Conservation (phyloP, 2,888 invertebrate genomes). For the Oligia fasciuncula region DNA sequence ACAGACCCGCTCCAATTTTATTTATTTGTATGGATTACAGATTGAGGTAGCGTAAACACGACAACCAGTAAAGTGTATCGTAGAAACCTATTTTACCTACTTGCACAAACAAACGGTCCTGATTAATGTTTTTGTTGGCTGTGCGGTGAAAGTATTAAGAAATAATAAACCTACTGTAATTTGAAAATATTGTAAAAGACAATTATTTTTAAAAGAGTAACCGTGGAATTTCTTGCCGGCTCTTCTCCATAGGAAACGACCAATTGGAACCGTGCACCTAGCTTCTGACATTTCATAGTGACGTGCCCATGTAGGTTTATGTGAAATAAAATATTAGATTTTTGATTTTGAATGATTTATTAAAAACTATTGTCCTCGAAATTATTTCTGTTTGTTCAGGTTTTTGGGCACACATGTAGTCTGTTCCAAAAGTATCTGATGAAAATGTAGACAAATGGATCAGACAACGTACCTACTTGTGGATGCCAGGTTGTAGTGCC, state of each 20-base stretch:
- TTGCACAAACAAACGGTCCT: conserved; percentile 65
- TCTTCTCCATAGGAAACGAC: no score
- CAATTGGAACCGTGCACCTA: no score
- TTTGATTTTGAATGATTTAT: conserved; percentile 29
- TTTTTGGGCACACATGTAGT: neutral
- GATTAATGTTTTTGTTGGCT: conserved; percentile 68
- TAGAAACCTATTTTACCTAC: neutral
- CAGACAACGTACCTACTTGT: neutral
- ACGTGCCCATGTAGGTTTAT: no score
- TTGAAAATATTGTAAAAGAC: no score
- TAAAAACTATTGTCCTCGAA: conserved; percentile 40
- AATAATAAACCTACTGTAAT: conserved; percentile 8
- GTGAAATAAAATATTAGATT: no score
- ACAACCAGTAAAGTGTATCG: neutral
- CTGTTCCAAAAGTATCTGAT: neutral
- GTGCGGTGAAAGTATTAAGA: conserved; percentile 58
- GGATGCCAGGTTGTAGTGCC: neutral
- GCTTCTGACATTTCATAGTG: no score
- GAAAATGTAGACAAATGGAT: neutral
- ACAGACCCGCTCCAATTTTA: no score
- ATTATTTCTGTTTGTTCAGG: conserved; percentile 28
- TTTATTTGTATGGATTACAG: no score
- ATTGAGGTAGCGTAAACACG: neutral
- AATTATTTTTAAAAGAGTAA: no score
- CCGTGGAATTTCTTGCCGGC: no score